These are phyloP conservation scores for Rattus rattus DNA, from an alignment of 2,113 vertebrate genomes.

Conservation along the genomic window DNA sequence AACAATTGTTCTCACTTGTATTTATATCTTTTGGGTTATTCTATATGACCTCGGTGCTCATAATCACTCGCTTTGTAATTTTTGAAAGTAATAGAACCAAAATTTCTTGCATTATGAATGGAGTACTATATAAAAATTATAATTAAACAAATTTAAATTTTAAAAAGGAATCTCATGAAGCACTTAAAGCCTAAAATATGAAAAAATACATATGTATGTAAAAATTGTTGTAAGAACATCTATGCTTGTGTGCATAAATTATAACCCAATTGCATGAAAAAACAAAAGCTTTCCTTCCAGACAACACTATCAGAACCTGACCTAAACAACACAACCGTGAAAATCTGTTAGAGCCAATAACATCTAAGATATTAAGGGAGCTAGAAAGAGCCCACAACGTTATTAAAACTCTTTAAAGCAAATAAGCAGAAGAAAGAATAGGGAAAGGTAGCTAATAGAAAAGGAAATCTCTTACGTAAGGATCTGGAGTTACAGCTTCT, in stretches of 20 bases:
- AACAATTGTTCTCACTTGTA: neutral
- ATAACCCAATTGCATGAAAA: neutral
- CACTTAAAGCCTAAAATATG: neutral
- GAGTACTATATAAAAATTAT: neutral
- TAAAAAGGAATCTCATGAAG: neutral
- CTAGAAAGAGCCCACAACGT: neutral
- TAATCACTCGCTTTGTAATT: neutral
- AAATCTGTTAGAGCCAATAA: neutral
- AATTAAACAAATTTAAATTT: neutral
- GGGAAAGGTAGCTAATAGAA: neutral
- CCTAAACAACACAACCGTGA: neutral
- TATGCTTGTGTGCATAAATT: neutral
- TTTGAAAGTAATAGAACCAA: neutral
- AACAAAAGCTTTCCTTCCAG: neutral
- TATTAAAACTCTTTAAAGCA: slow-evolving; percentile 29
- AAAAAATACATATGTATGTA: neutral
- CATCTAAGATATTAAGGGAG: slow-evolving; percentile 30
- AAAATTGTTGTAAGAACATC: neutral
- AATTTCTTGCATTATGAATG: neutral
- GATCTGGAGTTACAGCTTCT: slow-evolving; percentile 52
- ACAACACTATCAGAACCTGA: neutral
- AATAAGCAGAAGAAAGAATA: slow-evolving; percentile 56
- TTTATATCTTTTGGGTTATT: neutral
- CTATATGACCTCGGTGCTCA: neutral
- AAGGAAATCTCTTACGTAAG: slow-evolving; percentile 2